phyloP scores from a whole-genome alignment of 2,113 vertebrate species.

The Arothron firmamentum region DNA sequence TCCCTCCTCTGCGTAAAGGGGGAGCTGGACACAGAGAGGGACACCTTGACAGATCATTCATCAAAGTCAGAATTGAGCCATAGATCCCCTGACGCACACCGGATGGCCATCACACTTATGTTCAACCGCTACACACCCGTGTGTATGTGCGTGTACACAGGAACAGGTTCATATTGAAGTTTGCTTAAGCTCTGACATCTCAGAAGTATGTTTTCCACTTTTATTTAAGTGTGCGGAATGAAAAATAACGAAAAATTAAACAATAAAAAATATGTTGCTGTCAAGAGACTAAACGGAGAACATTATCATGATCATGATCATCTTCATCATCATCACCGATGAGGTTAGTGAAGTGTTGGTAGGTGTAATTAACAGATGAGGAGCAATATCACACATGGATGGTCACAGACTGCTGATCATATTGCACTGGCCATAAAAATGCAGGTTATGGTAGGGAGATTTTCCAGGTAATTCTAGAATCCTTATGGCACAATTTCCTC shows the following conservation, averaged over 20 bases:
- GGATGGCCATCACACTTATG: conserved; percentile 45
- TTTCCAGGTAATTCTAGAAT: conserved; percentile 26
- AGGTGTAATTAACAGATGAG: conserved; percentile 67
- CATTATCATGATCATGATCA: conserved; percentile 9
- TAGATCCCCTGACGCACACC: conserved; percentile 52
- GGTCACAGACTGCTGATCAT: conserved; percentile 62
- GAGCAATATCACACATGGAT: conserved; percentile 64
- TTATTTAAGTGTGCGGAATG: conserved; percentile 5
- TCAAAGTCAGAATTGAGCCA: conserved; percentile 66
- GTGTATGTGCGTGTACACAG: conserved; percentile 21
- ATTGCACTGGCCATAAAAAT: conserved; percentile 4
- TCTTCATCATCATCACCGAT: conserved; percentile 28
- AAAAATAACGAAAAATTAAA: background rate
- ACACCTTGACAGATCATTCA: conserved; percentile 71
- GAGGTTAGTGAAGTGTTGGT: conserved; percentile 27
- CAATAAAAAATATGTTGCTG: no score
- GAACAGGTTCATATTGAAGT: conserved; percentile 22
- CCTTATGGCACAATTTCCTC: background rate
- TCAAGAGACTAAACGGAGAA: conserved; percentile 14
- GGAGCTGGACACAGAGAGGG: conserved; percentile 38
- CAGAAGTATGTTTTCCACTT: conserved; percentile 8
- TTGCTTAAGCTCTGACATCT: conserved; percentile 35
- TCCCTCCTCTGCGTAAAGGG: conserved; percentile 58
- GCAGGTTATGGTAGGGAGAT: background rate
- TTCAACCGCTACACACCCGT: conserved; percentile 44